A percentile compares a stretch with the other conserved stretches of the same genome.
Conservation (phyloP, 2,113 vertebrate species). For the Hippopotamus amphibius region DNA sequence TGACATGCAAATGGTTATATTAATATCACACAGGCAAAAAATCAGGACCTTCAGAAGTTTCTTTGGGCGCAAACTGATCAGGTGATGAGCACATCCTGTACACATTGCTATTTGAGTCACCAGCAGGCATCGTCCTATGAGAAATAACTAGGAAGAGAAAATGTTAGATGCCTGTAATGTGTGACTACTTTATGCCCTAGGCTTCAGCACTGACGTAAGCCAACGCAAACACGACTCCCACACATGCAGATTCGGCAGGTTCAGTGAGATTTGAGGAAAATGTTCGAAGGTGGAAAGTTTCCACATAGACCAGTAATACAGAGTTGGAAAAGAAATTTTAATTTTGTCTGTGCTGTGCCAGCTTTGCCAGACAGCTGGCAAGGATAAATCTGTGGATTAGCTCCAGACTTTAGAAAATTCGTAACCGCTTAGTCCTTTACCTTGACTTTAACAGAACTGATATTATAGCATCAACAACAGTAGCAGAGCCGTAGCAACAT, state of each 20-base stretch:
- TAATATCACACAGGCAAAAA: conserved; percentile 67
- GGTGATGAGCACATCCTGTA: conserved; percentile 21
- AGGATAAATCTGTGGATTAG: conserved; percentile 54
- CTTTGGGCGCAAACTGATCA: conserved; percentile 39
- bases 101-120: conserved; percentile 62
- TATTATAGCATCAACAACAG: conserved; percentile 4
- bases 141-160: conserved; percentile 63
- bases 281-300: conserved; percentile 42
- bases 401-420: conserved; percentile 56
- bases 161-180: conserved; percentile 25
- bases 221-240: conserved; percentile 52
- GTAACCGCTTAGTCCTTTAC: conserved; percentile 48
- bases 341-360: conserved; percentile 39
- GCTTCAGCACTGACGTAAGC: not conserved
- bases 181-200: conserved; percentile 24
- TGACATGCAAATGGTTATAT: conserved; percentile 54
- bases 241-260: not conserved
- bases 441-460: conserved; percentile 45
- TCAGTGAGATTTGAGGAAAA: conserved; percentile 36
- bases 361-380: conserved; percentile 50
- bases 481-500: not conserved
- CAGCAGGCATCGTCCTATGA: conserved; percentile 10
- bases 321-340: conserved; percentile 56
- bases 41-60: conserved; percentile 49
- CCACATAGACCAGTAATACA: not conserved